phyloP scores from a whole-genome alignment of 2,113 vertebrate species.

The Heloderma charlesbogerti region DNA sequence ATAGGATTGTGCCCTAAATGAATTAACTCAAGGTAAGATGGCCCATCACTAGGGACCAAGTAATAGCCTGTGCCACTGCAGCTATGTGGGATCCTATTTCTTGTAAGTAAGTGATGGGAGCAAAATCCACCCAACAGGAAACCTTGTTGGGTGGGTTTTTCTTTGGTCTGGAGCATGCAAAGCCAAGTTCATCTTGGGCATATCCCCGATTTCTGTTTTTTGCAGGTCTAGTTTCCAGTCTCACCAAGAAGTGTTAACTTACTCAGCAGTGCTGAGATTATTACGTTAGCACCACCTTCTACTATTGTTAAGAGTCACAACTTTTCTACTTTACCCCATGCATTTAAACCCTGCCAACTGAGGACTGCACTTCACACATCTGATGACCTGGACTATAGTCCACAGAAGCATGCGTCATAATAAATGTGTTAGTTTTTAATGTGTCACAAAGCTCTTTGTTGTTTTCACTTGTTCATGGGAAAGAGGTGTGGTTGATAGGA shows the following conservation, averaged over 20 bases:
- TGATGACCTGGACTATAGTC: too few species aligned
- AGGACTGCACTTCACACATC: too few species aligned
- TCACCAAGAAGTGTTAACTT: neutral
- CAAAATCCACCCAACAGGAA: neutral
- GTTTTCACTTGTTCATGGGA: slow-evolving; percentile 7
- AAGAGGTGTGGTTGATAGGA: slow-evolving; percentile 5
- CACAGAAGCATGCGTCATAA: neutral
- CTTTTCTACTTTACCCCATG: too few species aligned
- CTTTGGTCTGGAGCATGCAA: neutral
- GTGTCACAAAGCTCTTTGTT: too few species aligned
- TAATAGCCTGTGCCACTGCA: too few species aligned
- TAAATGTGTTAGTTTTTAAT: too few species aligned
- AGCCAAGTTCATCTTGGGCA: neutral
- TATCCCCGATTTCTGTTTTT: neutral
- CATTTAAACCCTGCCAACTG: too few species aligned
- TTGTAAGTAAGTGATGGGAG: neutral
- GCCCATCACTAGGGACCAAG: too few species aligned
- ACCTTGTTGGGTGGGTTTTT: neutral
- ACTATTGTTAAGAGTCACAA: too few species aligned
- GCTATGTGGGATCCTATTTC: neutral
- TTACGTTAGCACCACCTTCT: neutral
- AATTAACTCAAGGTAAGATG: too few species aligned
- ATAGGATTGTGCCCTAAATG: too few species aligned
- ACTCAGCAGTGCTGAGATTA: neutral
- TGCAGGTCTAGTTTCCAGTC: neutral